These are phyloP conservation scores for Helostoma temminkii DNA, from an alignment of 2,797 vertebrate genomes.

Conservation along the genomic window DNA sequence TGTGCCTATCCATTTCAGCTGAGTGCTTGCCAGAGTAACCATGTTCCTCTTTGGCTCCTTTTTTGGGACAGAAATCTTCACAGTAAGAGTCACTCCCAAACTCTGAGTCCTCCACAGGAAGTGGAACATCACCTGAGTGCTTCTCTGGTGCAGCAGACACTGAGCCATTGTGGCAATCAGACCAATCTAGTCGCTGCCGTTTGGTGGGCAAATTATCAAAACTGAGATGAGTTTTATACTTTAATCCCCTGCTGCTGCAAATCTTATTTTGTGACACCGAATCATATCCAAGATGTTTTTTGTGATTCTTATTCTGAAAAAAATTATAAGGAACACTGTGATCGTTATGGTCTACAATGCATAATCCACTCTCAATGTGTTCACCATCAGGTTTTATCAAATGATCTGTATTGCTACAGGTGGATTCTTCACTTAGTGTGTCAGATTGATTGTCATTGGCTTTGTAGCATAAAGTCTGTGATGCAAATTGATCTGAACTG, in stretches of 20 bases:
- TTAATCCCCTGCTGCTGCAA: background rate
- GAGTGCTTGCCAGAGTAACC: constrained; percentile 11
- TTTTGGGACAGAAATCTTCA: constrained; percentile 15
- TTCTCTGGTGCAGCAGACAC: constrained; percentile 9
- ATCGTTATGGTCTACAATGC: constrained; percentile 11
- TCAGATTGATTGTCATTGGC: constrained; percentile 7
- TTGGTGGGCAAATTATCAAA: constrained; percentile 32
- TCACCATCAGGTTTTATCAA: constrained; percentile 19
- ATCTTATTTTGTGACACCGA: background rate
- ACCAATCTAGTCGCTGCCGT: constrained; percentile 18
- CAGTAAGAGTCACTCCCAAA: constrained; percentile 14
- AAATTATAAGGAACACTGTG: constrained; percentile 23
- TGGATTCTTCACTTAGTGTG: constrained; percentile 14
- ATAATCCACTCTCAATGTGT: constrained; percentile 11
- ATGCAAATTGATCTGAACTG: constrained; percentile 8
- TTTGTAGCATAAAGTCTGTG: constrained; percentile 5
- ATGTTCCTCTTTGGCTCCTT: constrained; percentile 46
- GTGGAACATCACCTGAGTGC: constrained; percentile 12
- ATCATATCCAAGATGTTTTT: constrained; percentile 11
- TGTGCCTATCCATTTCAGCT: constrained; percentile 11
- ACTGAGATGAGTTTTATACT: constrained; percentile 12
- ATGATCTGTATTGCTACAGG: background rate
- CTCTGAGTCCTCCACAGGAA: constrained; percentile 21
- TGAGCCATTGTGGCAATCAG: constrained; percentile 7
- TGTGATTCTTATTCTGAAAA: constrained; percentile 14